Percentiles rank a stretch among this genome's conserved stretches.
Conservation (phyloP, 2,888 invertebrate species). For the Dendrolimus houi region DNA sequence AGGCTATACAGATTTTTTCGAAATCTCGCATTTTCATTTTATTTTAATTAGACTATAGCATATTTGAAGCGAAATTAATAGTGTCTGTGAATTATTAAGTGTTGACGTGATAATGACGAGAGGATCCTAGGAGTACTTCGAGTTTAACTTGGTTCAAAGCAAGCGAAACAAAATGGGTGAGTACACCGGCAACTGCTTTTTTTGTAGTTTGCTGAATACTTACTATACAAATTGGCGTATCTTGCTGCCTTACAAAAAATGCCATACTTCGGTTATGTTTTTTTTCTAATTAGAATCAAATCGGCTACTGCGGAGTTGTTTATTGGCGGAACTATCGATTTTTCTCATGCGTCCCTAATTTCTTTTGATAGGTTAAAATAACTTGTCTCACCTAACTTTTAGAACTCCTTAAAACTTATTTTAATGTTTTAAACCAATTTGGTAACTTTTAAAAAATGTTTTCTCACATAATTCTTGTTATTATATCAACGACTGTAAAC, state of each 20-base stretch:
- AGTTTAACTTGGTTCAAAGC: slow-evolving; percentile 16
- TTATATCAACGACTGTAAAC: too few relatives aligned
- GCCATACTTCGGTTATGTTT: slow-evolving; percentile 1
- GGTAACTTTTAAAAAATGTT: too few relatives aligned
- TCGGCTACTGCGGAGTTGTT: slow-evolving; percentile 20
- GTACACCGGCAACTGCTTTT: slow-evolving; percentile 46
- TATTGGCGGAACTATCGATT: slow-evolving; percentile 61
- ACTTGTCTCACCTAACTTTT: background rate
- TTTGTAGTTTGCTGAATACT: slow-evolving; percentile 19
- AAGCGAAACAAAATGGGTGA: slow-evolving; percentile 59
- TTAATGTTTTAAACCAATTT: too few relatives aligned
- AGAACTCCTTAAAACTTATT: too few relatives aligned
- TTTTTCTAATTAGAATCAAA: slow-evolving; percentile 26
- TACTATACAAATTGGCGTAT: background rate
- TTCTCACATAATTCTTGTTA: too few relatives aligned
- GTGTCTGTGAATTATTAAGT: slow-evolving; percentile 36
- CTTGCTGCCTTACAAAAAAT: background rate
- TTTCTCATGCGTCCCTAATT: slow-evolving; percentile 45
- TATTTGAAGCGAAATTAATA: slow-evolving; percentile 13
- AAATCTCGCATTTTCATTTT: background rate
- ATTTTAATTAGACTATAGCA: background rate
- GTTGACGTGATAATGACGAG: slow-evolving; percentile 46
- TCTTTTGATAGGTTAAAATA: slow-evolving; percentile 16
- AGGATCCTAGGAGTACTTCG: slow-evolving; percentile 25
- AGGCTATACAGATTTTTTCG: too few relatives aligned